These are phyloP conservation scores for Tapirus terrestris DNA, from an alignment of 2,113 vertebrate species.

Conservation along the genomic window DNA sequence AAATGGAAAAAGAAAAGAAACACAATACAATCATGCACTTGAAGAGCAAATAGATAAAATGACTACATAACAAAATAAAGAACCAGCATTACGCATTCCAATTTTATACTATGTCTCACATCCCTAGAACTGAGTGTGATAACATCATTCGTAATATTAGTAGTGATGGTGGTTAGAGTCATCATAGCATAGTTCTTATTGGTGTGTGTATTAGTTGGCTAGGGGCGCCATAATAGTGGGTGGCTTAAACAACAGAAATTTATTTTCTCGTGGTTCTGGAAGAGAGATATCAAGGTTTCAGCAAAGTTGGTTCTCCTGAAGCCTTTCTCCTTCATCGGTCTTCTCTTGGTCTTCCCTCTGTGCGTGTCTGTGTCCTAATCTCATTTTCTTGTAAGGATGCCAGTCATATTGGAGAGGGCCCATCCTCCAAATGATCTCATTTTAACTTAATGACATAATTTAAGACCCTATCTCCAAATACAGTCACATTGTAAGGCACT, in stretches of 20 bases:
- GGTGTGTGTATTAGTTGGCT: rapidly evolving
- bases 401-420: not conserved
- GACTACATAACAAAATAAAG: not conserved
- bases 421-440: not conserved
- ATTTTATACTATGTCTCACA: rapidly evolving
- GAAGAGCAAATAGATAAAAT: not conserved
- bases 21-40: not conserved
- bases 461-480: not conserved
- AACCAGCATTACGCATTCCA: not conserved
- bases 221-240: no score
- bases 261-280: not conserved
- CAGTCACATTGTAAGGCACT: not conserved
- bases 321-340: not conserved
- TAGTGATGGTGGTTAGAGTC: no score
- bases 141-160: no score
- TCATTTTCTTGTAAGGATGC: not conserved
- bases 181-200: rapidly evolving
- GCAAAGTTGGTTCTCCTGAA: not conserved
- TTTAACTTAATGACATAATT: not conserved
- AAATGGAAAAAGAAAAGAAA: not conserved
- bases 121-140: not conserved
- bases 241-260: not conserved
- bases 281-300: not conserved
- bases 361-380: not conserved
- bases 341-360: not conserved